phyloP scores from a whole-genome alignment of 2,888 invertebrate genomes.

The Ophion ventricosus region DNA sequence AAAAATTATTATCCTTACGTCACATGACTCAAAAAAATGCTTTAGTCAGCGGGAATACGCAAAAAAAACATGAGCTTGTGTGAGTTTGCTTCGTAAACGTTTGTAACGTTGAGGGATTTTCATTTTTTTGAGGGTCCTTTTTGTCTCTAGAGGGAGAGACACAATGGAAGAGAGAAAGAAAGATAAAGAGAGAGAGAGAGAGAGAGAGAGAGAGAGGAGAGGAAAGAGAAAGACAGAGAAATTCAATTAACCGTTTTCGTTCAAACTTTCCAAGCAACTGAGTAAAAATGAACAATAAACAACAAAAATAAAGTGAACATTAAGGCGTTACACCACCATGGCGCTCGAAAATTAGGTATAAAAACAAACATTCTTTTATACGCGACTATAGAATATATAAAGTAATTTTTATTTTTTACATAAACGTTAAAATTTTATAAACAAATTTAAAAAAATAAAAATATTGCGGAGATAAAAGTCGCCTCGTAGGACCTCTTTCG shows the following conservation, averaged over 20 bases:
- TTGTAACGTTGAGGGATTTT: slow-evolving; percentile 49
- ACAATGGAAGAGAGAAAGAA: background rate
- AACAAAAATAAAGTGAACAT: background rate
- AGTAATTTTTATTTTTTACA: too few relatives aligned
- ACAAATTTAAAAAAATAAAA: too few relatives aligned
- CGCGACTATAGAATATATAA: too few relatives aligned
- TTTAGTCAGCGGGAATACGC: background rate
- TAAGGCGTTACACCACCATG: background rate
- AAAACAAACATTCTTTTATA: too few relatives aligned
- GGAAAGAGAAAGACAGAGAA: background rate
- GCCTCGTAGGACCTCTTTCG: too few relatives aligned
- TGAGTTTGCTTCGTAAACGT: slow-evolving; percentile 31
- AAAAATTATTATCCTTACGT: background rate
- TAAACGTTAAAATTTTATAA: too few relatives aligned
- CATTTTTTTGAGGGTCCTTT: slow-evolving; percentile 33
- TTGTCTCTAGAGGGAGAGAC: background rate
- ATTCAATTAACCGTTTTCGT: background rate
- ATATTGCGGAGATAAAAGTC: too few relatives aligned
- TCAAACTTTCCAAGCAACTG: background rate
- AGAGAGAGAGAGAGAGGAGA: background rate
- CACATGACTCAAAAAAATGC: background rate
- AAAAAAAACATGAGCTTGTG: slow-evolving; percentile 14
- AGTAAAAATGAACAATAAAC: slow-evolving; percentile 10
- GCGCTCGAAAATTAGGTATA: too few relatives aligned
- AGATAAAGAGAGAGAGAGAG: background rate